Evolutionary conservation across 92 coral and sea anemone genomes (phyloP).

Genomic region (Porites evermanni): DNA sequence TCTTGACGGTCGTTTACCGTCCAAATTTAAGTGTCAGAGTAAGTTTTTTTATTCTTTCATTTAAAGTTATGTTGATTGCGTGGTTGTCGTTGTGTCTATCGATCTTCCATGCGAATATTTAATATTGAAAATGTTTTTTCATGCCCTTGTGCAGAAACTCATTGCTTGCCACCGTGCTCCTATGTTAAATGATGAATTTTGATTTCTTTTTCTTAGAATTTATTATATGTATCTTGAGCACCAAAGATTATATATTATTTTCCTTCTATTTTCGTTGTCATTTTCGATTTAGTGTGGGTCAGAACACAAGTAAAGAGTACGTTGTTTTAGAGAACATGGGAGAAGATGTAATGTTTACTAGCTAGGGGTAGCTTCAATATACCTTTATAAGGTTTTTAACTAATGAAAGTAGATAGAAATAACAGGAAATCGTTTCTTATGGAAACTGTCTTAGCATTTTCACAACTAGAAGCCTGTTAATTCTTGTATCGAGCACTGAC

Average conservation of each 20-base stretch:
- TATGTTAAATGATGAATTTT: background rate
- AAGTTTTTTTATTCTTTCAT: slow-evolving; percentile 7
- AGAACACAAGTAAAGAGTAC: too few species aligned
- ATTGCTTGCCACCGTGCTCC: background rate
- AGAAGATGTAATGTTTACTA: background rate
- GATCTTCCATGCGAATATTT: background rate
- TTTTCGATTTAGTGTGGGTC: background rate
- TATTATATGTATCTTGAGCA: background rate
- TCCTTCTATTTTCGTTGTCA: background rate
- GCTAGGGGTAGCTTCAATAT: background rate
- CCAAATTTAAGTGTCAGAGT: slow-evolving; percentile 62
- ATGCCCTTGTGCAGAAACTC: background rate
- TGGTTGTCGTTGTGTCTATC: too few species aligned
- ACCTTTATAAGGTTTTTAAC: background rate
- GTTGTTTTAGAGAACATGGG: background rate
- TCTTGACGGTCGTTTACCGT: slow-evolving; percentile 42
- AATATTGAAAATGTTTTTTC: too few species aligned
- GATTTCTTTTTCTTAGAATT: background rate
- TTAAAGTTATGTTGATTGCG: too few species aligned
- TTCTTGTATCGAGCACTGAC: background rate
- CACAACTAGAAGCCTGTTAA: background rate
- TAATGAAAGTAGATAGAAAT: background rate
- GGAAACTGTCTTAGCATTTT: background rate
- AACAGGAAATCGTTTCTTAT: background rate
- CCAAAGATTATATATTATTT: background rate